phyloP scores from a whole-genome alignment of 2,113 vertebrate genomes.

The Scolopax mira region DNA sequence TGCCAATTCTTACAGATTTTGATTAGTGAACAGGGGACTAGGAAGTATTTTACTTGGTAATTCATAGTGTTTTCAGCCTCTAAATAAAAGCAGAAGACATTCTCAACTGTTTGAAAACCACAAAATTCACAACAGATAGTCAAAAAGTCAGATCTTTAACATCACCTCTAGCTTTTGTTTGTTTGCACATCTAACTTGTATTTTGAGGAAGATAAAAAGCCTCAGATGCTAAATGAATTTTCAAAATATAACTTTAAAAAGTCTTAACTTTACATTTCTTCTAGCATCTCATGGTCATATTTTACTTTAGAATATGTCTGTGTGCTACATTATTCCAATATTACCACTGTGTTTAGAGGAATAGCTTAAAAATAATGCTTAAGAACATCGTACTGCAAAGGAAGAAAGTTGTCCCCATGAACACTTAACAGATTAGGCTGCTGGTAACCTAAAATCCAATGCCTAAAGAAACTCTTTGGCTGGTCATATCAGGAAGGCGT shows the following conservation, averaged over 20 bases:
- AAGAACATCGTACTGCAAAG: neutral
- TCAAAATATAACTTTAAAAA: neutral
- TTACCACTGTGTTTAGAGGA: neutral
- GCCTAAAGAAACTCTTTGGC: neutral
- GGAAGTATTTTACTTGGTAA: neutral
- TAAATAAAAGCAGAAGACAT: conserved; percentile 3
- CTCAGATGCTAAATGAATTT: neutral
- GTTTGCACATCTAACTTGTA: neutral
- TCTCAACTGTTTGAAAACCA: neutral
- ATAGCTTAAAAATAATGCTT: neutral
- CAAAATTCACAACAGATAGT: neutral
- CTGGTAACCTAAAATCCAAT: neutral
- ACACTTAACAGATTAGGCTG: neutral
- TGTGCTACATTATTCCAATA: neutral
- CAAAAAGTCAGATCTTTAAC: neutral
- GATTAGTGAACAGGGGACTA: neutral
- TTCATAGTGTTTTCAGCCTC: neutral
- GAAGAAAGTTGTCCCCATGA: neutral
- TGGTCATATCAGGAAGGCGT: neutral
- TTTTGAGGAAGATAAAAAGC: neutral
- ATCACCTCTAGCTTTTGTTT: neutral
- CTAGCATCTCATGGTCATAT: neutral
- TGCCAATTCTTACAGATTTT: conserved; percentile 19
- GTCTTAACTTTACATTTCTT: neutral
- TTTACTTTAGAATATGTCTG: neutral